Evolutionary conservation across 2,888 invertebrate genomes (phyloP), one percentile per base, ranked within the genome.

Genomic region (Rotaria macrura): DNA sequence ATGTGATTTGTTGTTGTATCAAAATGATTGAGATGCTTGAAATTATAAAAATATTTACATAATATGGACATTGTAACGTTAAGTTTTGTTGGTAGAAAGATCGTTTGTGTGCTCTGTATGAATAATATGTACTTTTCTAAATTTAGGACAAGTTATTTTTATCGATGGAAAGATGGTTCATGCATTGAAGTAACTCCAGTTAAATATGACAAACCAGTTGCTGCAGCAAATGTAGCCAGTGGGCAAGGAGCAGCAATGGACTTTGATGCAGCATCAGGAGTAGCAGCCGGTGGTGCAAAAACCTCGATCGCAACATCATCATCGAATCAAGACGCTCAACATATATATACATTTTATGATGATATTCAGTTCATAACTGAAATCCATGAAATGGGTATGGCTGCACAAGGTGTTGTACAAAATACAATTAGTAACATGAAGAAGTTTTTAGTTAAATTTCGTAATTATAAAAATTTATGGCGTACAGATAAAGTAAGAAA

Each of bases 121-220:
- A 49, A 17, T 49, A 49, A 17, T 12, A 14, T 17, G 1, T 49
- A 12, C 7, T 34, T 65, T 6, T 65, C 20, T 65, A 12, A 29
- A 38, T 88, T 54, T 89, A 94, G 94, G 87, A 90, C 95, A 12
- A 94, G 94, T 88, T 90, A 92, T 0, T 95, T 96, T 89, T 93
- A 94, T 0, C 93, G 96, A 17, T 96, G 96, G 96, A 94, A 95
- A 94, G 92, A 93, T 88, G 93, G 93, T 23, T 94, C 94, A 0
- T 96, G 96, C 89, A 89, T 95, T 0, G 86, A 86, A 49, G 84
- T 84, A 29, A 29, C 52, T 23, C 86, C 86, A n/a, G 83, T 86
- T 17, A 85, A 86, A 85, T 84, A 47, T 14, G 86, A 85, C 10
- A 74, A 79, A 43, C 4, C 43, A 43, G 2, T 2, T n/a, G 20